These are phyloP conservation scores for Serilophus lunatus DNA, from an alignment of 2,113 vertebrate species.

Conservation along the genomic window DNA sequence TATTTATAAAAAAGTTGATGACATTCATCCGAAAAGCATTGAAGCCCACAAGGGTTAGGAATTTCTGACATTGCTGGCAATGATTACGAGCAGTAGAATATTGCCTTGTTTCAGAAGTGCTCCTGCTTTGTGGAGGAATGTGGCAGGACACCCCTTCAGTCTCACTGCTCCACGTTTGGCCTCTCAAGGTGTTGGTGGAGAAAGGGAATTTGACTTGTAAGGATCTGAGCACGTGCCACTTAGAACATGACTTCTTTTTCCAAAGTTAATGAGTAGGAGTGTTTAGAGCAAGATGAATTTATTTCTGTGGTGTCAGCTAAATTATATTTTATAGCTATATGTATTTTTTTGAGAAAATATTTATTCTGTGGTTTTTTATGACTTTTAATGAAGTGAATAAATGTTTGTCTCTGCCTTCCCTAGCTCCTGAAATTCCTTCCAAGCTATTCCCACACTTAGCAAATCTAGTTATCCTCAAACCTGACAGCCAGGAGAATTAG, in stretches of 20 bases:
- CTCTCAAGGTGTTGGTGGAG: fast-evolving
- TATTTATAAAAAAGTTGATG: conserved; percentile 11
- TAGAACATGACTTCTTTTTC: neutral
- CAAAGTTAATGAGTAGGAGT: neutral
- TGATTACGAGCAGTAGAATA: neutral
- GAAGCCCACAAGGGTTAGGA: fast-evolving
- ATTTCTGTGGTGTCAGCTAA: neutral
- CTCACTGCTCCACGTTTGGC: fast-evolving
- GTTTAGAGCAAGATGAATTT: neutral
- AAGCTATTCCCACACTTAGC: neutral
- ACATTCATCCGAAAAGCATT: neutral
- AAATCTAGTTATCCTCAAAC: neutral
- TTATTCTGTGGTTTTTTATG: conserved; percentile 28
- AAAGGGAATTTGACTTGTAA: neutral
- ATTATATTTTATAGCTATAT: neutral
- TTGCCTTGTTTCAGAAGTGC: neutral
- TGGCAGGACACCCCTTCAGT: neutral
- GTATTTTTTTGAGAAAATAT: neutral
- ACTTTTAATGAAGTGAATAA: neutral
- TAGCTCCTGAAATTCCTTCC: fast-evolving
- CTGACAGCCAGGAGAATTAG: neutral
- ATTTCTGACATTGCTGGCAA: neutral
- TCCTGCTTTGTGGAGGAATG: neutral
- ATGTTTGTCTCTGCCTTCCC: neutral
- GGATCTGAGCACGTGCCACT: too few relatives aligned